Conservation (phyloP, 2,797 vertebrate genomes). For the Cyprinodon diabolis region DNA sequence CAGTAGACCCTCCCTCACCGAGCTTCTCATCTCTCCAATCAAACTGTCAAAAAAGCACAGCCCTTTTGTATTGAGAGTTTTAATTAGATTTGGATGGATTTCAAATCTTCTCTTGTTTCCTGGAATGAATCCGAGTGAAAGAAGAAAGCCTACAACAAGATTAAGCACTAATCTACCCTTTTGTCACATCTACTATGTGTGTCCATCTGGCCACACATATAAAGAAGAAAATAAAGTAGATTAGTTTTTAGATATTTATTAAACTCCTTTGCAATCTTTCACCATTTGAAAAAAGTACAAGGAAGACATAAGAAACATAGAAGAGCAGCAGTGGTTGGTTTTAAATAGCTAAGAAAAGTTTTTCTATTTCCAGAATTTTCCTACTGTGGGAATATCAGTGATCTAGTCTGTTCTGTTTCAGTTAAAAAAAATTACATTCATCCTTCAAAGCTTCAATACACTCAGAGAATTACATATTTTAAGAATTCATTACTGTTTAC, state of each 20-base stretch:
- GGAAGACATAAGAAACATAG: not conserved
- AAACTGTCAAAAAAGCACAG: conserved; percentile 78
- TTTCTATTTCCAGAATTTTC: not conserved
- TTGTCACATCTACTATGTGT: conserved; percentile 63
- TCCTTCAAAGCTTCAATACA: not conserved
- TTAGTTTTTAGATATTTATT: conserved; percentile 26
- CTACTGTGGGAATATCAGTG: not conserved
- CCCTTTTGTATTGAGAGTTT: conserved; percentile 70
- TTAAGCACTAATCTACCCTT: conserved; percentile 75
- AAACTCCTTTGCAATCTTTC: conserved; percentile 25
- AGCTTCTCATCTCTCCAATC: conserved; percentile 73
- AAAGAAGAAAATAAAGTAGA: conserved; percentile 18
- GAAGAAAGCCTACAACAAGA: conserved; percentile 76
- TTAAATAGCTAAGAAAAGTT: not conserved
- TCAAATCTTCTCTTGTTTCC: conserved; percentile 78
- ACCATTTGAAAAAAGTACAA: too few species aligned
- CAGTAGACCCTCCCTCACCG: conserved; percentile 64
- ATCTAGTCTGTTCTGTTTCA: too few species aligned
- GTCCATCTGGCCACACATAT: conserved; percentile 58
- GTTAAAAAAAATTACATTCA: not conserved
- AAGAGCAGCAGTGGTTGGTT: not conserved
- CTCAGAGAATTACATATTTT: not conserved
- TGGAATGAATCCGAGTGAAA: conserved; percentile 74
- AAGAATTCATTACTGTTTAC: not conserved
- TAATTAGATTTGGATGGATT: conserved; percentile 82